Evolutionary conservation across 1,140 invertebrate species (phyloP).

Genomic region (Delia radicum): DNA sequence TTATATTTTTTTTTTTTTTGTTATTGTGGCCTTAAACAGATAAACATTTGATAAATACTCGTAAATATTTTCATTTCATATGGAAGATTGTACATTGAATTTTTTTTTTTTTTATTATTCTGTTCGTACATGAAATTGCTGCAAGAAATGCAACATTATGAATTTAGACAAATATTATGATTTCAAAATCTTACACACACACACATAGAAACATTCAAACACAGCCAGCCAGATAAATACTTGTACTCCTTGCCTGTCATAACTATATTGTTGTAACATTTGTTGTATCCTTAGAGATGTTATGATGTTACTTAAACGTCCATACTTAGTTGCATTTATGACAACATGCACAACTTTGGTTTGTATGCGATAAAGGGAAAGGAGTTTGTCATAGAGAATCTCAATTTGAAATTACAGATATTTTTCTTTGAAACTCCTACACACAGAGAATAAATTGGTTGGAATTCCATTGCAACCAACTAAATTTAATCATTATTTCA

Average conservation of each 20-base stretch:
- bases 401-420: no score
- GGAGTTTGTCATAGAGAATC: no score
- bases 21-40: background rate
- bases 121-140: background rate
- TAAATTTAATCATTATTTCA: no score
- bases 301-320: background rate
- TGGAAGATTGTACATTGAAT: conserved; percentile 1
- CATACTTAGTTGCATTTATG: background rate
- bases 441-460: no score
- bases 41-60: background rate
- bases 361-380: background rate
- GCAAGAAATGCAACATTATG: background rate
- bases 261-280: background rate
- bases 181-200: background rate
- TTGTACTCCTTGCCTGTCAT: background rate
- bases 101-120: background rate
- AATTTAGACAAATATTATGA: background rate
- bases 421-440: no score
- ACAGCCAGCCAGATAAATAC: background rate
- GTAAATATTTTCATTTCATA: background rate
- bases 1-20: background rate
- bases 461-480: no score
- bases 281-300: background rate
- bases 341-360: background rate
- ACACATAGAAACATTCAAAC: background rate